Conservation (phyloP, 2,113 vertebrate species). For the Apaloderma vittatum region DNA sequence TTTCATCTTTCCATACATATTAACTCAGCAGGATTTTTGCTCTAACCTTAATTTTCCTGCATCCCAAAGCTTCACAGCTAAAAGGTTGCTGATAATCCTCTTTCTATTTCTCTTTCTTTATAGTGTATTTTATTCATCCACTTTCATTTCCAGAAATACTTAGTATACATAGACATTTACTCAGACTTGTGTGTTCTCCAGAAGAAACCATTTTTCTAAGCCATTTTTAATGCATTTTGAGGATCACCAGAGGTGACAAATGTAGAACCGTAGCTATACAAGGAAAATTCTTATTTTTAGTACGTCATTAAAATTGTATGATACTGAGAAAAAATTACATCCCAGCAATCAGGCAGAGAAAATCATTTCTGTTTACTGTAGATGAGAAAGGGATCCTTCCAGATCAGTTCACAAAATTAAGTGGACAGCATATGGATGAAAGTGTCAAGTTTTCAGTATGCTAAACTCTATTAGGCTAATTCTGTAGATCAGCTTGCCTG, state of each 20-base stretch:
- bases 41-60: constrained; percentile 68
- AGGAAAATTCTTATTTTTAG: constrained; percentile 19
- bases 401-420: background rate
- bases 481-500: background rate
- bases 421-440: background rate
- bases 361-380: background rate
- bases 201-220: constrained; percentile 68
- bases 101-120: constrained; percentile 69
- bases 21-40: constrained; percentile 68
- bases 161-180: constrained; percentile 74
- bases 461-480: background rate
- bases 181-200: constrained; percentile 68
- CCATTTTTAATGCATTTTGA: constrained; percentile 73
- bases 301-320: background rate
- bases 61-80: constrained; percentile 69
- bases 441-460: background rate
- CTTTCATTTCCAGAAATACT: constrained; percentile 75
- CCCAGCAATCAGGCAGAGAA: background rate
- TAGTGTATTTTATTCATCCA: constrained; percentile 73
- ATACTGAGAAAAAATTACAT: background rate
- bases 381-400: background rate
- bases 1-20: constrained; percentile 76
- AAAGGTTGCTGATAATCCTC: constrained; percentile 77
- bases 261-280: background rate
- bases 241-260: constrained; percentile 44